Conservation (phyloP, 2,888 invertebrate species). For the Uropetala carovei region DNA sequence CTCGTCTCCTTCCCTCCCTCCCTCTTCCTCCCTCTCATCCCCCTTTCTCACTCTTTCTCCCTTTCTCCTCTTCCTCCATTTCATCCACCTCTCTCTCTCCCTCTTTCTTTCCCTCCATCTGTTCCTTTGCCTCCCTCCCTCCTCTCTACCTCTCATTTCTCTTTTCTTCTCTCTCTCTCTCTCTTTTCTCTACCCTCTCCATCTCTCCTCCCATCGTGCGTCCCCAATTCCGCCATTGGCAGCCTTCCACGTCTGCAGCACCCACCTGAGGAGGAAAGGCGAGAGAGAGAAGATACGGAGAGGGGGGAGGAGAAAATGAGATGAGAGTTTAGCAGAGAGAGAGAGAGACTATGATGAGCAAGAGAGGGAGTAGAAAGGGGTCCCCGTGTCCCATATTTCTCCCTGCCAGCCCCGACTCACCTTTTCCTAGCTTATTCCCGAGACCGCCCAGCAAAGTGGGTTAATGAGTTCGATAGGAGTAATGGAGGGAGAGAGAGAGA, state of each 20-base stretch:
- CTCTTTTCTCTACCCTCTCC: neutral
- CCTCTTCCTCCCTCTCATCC: neutral
- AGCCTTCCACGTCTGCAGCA: constrained; percentile 13
- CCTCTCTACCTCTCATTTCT: neutral
- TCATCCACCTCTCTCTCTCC: neutral
- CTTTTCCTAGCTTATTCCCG: constrained; percentile 37
- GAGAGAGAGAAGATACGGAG: too few species aligned
- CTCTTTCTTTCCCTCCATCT: neutral
- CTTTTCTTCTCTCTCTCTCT: neutral
- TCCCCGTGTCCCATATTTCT: constrained; percentile 20
- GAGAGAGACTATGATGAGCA: neutral
- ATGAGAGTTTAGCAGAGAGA: neutral
- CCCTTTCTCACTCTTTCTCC: neutral
- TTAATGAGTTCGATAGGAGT: constrained; percentile 51
- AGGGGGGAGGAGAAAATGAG: neutral
- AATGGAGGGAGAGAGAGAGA: neutral
- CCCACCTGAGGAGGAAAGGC: constrained; percentile 10
- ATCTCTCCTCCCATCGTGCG: neutral
- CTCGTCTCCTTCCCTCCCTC: neutral
- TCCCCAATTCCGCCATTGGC: constrained; percentile 43
- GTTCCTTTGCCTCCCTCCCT: neutral
- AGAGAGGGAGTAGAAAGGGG: neutral
- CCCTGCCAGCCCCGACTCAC: neutral
- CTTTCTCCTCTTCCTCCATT: neutral
- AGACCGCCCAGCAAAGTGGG: constrained; percentile 38